Evolutionary conservation across 2,888 invertebrate genomes (phyloP).

Genomic region (Pherbina coryleti): DNA sequence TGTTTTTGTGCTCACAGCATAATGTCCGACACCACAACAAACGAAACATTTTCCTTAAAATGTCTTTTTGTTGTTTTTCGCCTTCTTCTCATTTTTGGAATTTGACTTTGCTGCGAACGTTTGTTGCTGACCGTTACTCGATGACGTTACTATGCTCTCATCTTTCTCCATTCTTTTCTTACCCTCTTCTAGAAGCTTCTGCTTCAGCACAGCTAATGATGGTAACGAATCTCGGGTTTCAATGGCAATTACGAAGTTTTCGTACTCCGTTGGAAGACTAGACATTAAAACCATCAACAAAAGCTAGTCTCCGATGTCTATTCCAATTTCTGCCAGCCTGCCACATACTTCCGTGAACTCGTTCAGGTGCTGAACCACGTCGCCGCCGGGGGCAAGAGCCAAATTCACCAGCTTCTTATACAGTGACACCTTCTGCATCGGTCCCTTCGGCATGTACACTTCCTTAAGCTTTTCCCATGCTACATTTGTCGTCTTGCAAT

Average conservation of each 20-base stretch:
- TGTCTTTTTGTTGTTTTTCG: conserved; percentile 17
- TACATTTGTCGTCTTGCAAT: conserved; percentile 38
- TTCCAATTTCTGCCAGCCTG: conserved; percentile 31
- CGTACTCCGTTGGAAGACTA: neutral
- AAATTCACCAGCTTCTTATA: conserved; percentile 43
- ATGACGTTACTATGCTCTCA: conserved; percentile 18
- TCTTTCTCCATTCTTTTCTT: conserved; percentile 25
- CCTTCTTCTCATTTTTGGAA: neutral
- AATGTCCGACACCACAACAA: conserved; percentile 33
- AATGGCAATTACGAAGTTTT: conserved; percentile 1
- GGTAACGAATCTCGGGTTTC: neutral
- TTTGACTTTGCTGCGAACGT: conserved; percentile 19
- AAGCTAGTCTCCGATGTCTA: conserved; percentile 25
- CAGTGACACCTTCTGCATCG: conserved; percentile 43
- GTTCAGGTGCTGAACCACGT: conserved; percentile 34
- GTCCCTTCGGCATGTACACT: conserved; percentile 45
- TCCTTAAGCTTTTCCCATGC: conserved; percentile 40
- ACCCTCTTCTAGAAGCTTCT: conserved; percentile 43
- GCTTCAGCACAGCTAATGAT: conserved; percentile 28
- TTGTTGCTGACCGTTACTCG: conserved; percentile 12
- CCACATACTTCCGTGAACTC: conserved; percentile 32
- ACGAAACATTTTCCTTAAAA: conserved; percentile 26
- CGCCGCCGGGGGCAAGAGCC: neutral
- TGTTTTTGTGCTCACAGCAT: conserved; percentile 26
- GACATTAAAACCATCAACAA: conserved; percentile 7